Conservation (phyloP, 2,797 vertebrate genomes). For the Protosalanx chinensis region DNA sequence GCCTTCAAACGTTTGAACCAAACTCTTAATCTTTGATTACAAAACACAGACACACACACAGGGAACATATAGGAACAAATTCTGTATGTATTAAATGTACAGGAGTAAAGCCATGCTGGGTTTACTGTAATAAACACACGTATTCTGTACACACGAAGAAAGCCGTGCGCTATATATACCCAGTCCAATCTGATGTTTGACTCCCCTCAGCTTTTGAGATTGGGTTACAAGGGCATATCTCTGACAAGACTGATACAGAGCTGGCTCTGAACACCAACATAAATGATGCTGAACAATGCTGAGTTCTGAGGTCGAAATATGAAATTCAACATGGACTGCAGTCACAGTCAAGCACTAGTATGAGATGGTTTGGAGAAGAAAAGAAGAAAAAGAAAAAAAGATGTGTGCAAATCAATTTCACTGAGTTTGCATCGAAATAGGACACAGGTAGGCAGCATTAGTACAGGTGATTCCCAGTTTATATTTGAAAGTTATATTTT, state of each 20-base stretch:
- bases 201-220: constrained; percentile 16
- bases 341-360: background rate
- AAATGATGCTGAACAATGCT: background rate
- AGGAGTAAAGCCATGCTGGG: constrained; percentile 11
- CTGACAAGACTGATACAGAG: constrained; percentile 14
- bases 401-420: background rate
- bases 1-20: too few species aligned
- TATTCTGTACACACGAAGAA: constrained; percentile 4
- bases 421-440: background rate
- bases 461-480: too few species aligned
- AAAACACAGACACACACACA: constrained; percentile 17
- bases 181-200: constrained; percentile 1
- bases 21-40: background rate
- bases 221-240: constrained; percentile 21
- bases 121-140: background rate
- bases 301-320: background rate
- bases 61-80: background rate
- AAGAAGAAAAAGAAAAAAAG: too few species aligned
- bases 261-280: background rate
- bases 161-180: constrained; percentile 8
- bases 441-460: background rate
- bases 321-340: too few species aligned
- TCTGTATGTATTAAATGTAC: constrained; percentile 30
- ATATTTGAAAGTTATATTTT: too few species aligned
- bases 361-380: background rate